Evolutionary conservation across 2,888 invertebrate species (phyloP), one percentile per base, ranked within the genome.

Genomic region (Alcis repandata): DNA sequence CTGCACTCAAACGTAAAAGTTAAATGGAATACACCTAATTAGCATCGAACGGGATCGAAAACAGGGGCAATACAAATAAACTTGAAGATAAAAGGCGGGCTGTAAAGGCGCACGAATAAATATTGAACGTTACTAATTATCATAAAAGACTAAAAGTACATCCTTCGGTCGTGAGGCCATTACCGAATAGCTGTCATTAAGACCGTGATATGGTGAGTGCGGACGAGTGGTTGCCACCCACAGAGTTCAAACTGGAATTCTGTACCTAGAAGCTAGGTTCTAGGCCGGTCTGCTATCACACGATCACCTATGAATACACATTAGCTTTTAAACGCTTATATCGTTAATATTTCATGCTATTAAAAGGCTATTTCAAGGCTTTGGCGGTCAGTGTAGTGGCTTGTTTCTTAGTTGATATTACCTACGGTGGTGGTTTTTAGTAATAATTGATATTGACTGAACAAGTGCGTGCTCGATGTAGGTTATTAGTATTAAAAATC

Each of bases 111-210:
- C 84, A 82, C 81, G 81, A 85, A 89, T 89, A 90, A 91, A 91
- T 91, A 91, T 87, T 88, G 85, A 83, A 87, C 85, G 84, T 82
- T 79, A 87, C 89, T 91, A 90, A 91, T 91, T 91, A 92, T 88
- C 90, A 89, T 91, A 90, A 91, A 61, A 66, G 65, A 65, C 56
- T 60, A 60, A 60, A 88, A 88, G 87, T 87, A 86, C 84, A 86
- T 87, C 83, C 84, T 84, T 82, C 80, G 82, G 56, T 66, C 65
- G 65, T 66, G 85, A 81, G 82, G 82, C 86, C 85, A 88, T 90
- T 91, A 90, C 90, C 86, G 80, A 91, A 90, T 88, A 88, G 88
- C 89, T 86, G 88, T 89, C 90, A 89, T 91, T 90, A 90, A 82
- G 75, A 79, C 79, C 80, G 75, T 79, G 77, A 77, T 73, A 75